Conservation (phyloP, 2,888 invertebrate genomes). For the Suillia variegata region DNA sequence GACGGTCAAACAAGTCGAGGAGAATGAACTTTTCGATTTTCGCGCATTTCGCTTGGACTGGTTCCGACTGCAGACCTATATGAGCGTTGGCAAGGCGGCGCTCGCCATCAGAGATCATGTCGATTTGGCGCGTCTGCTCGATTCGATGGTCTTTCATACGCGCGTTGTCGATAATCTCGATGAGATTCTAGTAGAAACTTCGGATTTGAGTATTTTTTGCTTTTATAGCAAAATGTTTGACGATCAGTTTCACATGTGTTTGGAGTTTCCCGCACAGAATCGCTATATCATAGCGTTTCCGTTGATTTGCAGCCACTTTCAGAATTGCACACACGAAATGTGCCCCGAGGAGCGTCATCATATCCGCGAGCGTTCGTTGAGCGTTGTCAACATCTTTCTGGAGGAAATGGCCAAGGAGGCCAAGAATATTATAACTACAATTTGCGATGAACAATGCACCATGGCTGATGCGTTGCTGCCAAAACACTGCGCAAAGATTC, state of each 20-base stretch:
- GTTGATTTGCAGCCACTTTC: slow-evolving; percentile 96
- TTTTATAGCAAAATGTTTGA: slow-evolving; percentile 97
- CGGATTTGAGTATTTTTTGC: slow-evolving; percentile 96
- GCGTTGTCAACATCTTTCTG: slow-evolving; percentile 95
- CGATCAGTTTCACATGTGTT: slow-evolving; percentile 97
- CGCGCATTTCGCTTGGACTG: slow-evolving; percentile 94
- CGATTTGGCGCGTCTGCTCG: slow-evolving; percentile 88
- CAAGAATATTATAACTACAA: slow-evolving; percentile 96
- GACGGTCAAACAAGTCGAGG: slow-evolving; percentile 94
- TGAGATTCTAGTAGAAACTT: slow-evolving; percentile 94
- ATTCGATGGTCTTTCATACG: slow-evolving; percentile 95
- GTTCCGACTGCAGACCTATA: slow-evolving; percentile 94
- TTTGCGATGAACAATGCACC: slow-evolving; percentile 97
- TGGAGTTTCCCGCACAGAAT: slow-evolving; percentile 98
- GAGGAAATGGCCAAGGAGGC: slow-evolving; percentile 99
- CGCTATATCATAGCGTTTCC: slow-evolving; percentile 98
- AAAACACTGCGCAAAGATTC: slow-evolving; percentile 91
- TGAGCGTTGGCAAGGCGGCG: slow-evolving; percentile 82
- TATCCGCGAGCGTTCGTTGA: slow-evolving; percentile 91
- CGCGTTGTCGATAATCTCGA: slow-evolving; percentile 98
- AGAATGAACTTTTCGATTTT: slow-evolving; percentile 94
- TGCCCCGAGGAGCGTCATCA: slow-evolving; percentile 98
- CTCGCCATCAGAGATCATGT: slow-evolving; percentile 81
- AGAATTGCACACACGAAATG: slow-evolving; percentile 95
- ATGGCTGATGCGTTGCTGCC: slow-evolving; percentile 94